phyloP scores from a whole-genome alignment of 2,113 vertebrate species.

The Lanius collurio region DNA sequence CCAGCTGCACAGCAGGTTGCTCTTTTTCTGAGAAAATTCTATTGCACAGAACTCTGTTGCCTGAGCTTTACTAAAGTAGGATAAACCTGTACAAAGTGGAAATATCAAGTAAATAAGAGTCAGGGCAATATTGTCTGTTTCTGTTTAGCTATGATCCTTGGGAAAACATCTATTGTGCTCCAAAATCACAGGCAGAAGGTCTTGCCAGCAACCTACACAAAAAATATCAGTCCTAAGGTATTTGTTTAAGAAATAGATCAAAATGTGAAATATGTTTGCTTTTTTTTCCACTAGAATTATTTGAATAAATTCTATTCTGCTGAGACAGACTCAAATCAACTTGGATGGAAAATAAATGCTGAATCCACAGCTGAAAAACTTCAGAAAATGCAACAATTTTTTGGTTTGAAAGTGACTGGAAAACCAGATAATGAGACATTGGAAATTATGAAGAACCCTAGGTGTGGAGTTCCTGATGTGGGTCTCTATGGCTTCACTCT shows the following conservation, averaged over 20 bases:
- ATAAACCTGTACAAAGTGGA: background rate
- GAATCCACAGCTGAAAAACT: slow-evolving; percentile 52
- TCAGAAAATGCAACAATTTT: slow-evolving; percentile 78
- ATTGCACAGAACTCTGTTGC: background rate
- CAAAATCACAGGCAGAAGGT: background rate
- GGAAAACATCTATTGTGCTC: background rate
- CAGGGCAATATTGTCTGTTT: background rate
- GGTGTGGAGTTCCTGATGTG: slow-evolving; percentile 77
- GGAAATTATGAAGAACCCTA: slow-evolving; percentile 71
- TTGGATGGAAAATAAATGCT: slow-evolving; percentile 52
- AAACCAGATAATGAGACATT: slow-evolving; percentile 67
- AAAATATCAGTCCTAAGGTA: background rate
- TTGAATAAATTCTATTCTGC: slow-evolving; percentile 71
- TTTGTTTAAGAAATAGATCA: background rate
- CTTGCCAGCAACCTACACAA: background rate
- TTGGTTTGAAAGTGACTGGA: slow-evolving; percentile 74
- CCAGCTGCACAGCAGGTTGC: background rate
- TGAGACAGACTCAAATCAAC: slow-evolving; percentile 54
- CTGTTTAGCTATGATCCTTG: background rate
- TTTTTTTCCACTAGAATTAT: slow-evolving; percentile 61
- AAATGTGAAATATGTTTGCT: background rate
- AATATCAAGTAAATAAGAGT: background rate
- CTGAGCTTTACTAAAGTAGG: background rate
- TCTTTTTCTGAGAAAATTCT: background rate
- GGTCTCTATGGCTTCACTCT: slow-evolving; percentile 71